A percentile compares a stretch with the other conserved stretches of the same genome.
Evolutionary conservation across 1,140 invertebrate species (phyloP).

Genomic region (Protaetia brevitarsis): DNA sequence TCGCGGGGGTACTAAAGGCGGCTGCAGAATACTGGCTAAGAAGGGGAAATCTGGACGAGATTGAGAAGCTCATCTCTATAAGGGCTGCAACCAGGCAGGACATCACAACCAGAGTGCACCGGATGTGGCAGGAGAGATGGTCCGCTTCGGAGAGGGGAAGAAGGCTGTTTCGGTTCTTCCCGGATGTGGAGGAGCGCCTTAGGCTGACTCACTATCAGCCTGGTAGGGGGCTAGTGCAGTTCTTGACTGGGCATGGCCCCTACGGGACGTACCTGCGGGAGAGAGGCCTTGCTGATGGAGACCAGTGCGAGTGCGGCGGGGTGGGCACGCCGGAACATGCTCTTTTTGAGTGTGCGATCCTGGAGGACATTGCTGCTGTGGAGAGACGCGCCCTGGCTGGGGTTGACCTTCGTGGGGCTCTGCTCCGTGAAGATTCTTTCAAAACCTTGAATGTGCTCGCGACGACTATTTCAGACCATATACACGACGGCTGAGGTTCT

Average conservation of each 20-base stretch:
- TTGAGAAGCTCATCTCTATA: not conserved
- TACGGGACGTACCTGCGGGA: not conserved
- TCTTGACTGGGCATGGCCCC: slow-evolving; percentile 4
- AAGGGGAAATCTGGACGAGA: not conserved
- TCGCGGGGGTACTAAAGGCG: not conserved
- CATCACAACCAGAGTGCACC: not conserved
- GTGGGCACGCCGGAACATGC: not conserved
- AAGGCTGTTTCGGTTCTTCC: not conserved
- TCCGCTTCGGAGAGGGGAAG: not conserved
- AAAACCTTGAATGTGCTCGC: not conserved
- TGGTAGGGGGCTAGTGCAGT: not conserved
- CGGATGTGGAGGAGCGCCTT: not conserved
- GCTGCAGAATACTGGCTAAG: slow-evolving; percentile 20
- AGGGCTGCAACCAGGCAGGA: not conserved
- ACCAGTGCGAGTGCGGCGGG: not conserved
- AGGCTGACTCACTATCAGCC: not conserved
- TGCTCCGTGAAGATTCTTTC: not conserved
- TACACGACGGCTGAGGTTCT: too few species aligned
- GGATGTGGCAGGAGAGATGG: slow-evolving; percentile 14
- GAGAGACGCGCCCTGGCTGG: not conserved
- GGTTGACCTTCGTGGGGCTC: not conserved
- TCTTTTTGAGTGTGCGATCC: not conserved
- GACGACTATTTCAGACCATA: not conserved
- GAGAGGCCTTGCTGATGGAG: not conserved
- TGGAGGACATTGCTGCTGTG: not conserved